Percentiles rank a stretch among this genome's conserved stretches.
These are phyloP conservation scores for Clupea harengus DNA, from an alignment of 2,113 vertebrate genomes.

Conservation along the genomic window DNA sequence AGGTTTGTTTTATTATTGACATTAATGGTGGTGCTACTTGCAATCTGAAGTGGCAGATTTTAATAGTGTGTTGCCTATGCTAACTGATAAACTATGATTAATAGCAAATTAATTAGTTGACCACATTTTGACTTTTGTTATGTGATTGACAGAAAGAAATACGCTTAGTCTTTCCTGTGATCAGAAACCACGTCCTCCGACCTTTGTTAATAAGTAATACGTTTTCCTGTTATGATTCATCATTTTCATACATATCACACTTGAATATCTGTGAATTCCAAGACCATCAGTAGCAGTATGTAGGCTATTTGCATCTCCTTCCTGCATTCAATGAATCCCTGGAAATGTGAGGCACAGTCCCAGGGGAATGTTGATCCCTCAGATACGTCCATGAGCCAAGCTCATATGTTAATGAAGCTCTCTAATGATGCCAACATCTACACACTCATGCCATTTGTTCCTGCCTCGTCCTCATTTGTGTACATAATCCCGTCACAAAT, in stretches of 20 bases:
- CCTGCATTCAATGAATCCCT: background rate
- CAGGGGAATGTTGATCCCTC: slow-evolving; percentile 25
- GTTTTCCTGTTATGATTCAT: background rate
- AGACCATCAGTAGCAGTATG: background rate
- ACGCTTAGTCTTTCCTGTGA: background rate
- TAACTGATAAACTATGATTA: background rate
- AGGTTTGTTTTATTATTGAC: no score
- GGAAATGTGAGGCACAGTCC: background rate
- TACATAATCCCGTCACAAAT: background rate
- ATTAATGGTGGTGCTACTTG: background rate
- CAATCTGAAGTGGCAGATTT: background rate
- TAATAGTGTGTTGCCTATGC: background rate
- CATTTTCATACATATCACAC: background rate
- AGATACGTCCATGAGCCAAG: slow-evolving; percentile 4
- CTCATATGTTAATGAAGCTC: slow-evolving; percentile 23
- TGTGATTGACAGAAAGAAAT: background rate
- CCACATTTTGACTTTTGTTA: background rate
- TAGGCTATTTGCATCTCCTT: background rate
- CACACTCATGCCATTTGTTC: slow-evolving; percentile 37
- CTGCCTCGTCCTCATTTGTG: background rate
- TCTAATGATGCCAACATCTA: slow-evolving; percentile 17
- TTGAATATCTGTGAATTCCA: background rate
- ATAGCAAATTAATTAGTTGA: background rate
- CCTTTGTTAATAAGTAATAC: background rate
- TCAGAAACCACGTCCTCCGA: background rate